phyloP scores from a whole-genome alignment of 2,113 vertebrate species.

The Jacana jacana region DNA sequence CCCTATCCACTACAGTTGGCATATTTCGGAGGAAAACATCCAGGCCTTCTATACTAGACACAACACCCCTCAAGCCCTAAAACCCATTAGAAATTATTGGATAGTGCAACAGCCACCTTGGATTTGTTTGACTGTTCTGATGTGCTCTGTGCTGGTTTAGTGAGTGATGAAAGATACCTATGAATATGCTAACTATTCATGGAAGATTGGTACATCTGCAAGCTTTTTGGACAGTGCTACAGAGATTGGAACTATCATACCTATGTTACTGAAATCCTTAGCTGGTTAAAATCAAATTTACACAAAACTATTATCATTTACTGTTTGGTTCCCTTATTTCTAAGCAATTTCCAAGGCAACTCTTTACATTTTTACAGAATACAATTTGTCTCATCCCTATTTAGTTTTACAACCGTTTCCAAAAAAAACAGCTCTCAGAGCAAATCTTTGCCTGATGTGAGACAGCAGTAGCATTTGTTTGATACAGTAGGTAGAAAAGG shows the following conservation, averaged over 20 bases:
- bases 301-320: neutral
- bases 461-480: neutral
- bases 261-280: neutral
- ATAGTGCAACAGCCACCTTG: neutral
- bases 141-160: neutral
- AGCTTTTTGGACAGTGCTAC: neutral
- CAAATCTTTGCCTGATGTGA: neutral
- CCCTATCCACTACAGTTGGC: fast-evolving
- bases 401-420: neutral
- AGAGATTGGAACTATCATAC: neutral
- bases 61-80: fast-evolving
- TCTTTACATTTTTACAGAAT: neutral
- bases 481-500: neutral
- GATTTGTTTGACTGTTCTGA: neutral
- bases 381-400: neutral
- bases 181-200: neutral
- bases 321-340: neutral
- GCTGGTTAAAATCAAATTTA: neutral
- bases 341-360: neutral
- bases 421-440: neutral
- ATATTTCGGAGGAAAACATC: neutral
- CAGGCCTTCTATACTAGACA: neutral
- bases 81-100: neutral
- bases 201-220: neutral
- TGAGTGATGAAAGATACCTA: neutral